Evolutionary conservation across 1,140 invertebrate genomes (phyloP), one percentile per base, ranked within the genome.

Genomic region (Eupristina koningsbergeri): DNA sequence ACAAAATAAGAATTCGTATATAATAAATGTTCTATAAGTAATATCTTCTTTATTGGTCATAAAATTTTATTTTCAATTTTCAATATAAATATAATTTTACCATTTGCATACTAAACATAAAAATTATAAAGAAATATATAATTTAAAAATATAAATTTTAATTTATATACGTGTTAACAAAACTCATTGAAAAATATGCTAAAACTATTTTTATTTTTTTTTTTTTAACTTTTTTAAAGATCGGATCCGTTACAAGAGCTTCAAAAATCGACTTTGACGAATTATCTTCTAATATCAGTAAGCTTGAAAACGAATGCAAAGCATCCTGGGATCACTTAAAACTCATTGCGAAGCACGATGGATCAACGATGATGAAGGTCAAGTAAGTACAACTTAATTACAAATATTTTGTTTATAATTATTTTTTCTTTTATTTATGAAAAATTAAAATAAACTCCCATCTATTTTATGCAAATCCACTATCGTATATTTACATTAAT

Each of bases 321-420:
- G 95, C 96, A 19, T 99, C 98, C 0, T 99, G 98, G 97, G 98
- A 99, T 91, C 97, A 99, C 91, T 94, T 99, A 85, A 98, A 98
- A 93, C 94, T 97, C 45, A 98, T 99, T 84, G 96, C 97, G 9
- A 99, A 99, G 91, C 98, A 99, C 91, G 98, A 99, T 89, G 96
- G 97, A 36, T 96, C 96, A 0, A 96, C 96, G 67, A 96, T 97
- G 91, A 95, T 97, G 91, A 97, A 98, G 93, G 95, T 96, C 58
- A 98, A 98, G 94, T 95, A 91, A 92, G 91, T 91, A 88, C 80
- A n/a, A n/a, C n/a, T n/a, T n/a, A n/a, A n/a, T n/a, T n/a, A n/a
- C n/a, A n/a, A n/a, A n/a, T n/a, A n/a, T n/a, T n/a, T n/a, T n/a
- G n/a, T n/a, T n/a, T n/a, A n/a, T 15, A 50, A 50, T 69, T 69